These are phyloP conservation scores for Thamnophis elegans DNA, from an alignment of 2,797 vertebrate genomes.

Conservation along the genomic window DNA sequence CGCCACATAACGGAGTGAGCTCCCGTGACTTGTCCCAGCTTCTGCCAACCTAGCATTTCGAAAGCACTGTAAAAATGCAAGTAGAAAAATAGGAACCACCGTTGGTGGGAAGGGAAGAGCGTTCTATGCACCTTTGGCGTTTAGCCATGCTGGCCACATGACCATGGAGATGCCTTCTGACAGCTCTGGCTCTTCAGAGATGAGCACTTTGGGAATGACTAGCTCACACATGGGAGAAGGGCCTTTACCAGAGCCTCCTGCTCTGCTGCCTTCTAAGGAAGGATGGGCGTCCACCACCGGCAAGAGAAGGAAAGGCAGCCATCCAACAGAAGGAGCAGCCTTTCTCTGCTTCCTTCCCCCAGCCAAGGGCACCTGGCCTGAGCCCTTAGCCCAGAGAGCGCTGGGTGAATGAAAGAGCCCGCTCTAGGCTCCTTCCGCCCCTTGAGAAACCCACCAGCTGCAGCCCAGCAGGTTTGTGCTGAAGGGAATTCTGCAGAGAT, in stretches of 20 bases:
- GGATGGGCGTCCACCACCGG: not conserved
- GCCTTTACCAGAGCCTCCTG: not conserved
- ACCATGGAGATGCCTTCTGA: too few relatives aligned
- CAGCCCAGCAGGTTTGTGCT: not conserved
- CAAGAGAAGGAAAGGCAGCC: not conserved
- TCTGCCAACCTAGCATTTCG: too few relatives aligned
- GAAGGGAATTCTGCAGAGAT: not conserved
- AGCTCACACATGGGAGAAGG: too few relatives aligned
- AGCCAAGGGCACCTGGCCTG: not conserved
- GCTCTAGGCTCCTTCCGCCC: not conserved
- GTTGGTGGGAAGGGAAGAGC: too few relatives aligned
- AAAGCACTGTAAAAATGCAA: too few relatives aligned
- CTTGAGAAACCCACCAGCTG: not conserved
- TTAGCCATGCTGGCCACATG: too few relatives aligned
- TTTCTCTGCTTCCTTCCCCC: not conserved
- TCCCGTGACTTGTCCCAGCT: too few relatives aligned
- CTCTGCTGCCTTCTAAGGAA: not conserved
- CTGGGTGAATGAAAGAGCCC: fast-evolving
- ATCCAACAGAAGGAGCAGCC: not conserved
- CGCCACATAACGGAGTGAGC: too few relatives aligned
- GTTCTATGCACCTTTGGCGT: too few relatives aligned
- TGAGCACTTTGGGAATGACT: too few relatives aligned
- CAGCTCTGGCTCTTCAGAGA: too few relatives aligned
- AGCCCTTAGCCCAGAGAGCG: not conserved
- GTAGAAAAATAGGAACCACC: too few relatives aligned